Conservation (phyloP, 2,888 invertebrate species). For the Drosophila kambysellisi region DNA sequence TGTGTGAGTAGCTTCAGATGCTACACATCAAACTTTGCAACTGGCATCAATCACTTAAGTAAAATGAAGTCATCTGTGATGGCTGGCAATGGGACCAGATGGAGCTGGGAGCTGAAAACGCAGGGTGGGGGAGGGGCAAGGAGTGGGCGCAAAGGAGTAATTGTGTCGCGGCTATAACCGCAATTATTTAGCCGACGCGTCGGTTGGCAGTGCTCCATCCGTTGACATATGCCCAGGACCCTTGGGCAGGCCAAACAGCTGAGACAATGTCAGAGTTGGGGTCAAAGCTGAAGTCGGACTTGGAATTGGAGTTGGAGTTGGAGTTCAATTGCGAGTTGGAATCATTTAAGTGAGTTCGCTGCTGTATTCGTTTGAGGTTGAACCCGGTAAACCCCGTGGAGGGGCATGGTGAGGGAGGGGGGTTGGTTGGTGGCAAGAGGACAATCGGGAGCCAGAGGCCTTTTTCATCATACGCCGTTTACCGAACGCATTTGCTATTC, state of each 20-base stretch:
- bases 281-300: conserved; percentile 20
- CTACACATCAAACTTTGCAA: conserved; percentile 49
- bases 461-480: conserved; percentile 55
- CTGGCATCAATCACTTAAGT: conserved; percentile 66
- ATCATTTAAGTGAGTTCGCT: conserved; percentile 25
- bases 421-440: not conserved
- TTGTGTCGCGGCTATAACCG: conserved; percentile 6
- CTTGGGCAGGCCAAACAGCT: conserved; percentile 44
- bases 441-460: conserved; percentile 27
- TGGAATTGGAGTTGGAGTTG: conserved; percentile 22
- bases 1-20: conserved; percentile 2
- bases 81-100: not conserved
- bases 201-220: conserved; percentile 23
- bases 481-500: conserved; percentile 47
- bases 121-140: not conserved
- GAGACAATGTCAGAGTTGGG: conserved; percentile 36
- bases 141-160: not conserved
- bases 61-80: conserved; percentile 56
- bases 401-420: conserved; percentile 4
- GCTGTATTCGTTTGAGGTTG: conserved; percentile 13
- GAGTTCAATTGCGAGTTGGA: conserved; percentile 20
- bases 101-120: not conserved
- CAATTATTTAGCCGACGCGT: conserved; percentile 49
- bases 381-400: conserved; percentile 1
- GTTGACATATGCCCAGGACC: conserved; percentile 53